Percentiles rank a stretch among this genome's conserved stretches.
These are phyloP conservation scores for Knipowitschia caucasica DNA, from an alignment of 2,797 vertebrate genomes.

Conservation along the genomic window DNA sequence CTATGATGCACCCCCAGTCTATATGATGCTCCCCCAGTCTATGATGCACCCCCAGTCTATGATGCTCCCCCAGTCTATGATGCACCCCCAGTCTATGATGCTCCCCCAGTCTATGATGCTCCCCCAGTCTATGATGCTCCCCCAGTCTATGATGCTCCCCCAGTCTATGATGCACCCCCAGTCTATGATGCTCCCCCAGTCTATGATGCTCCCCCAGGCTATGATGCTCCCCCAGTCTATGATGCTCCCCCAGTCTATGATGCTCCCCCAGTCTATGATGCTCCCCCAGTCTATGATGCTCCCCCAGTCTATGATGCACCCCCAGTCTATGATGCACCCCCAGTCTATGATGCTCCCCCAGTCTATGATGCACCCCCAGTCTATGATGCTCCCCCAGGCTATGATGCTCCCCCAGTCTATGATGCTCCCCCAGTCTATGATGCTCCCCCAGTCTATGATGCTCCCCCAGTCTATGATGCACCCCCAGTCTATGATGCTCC, in stretches of 20 bases:
- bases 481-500: slow-evolving; percentile 44
- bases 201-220: slow-evolving; percentile 22
- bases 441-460: slow-evolving; percentile 24
- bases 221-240: slow-evolving; percentile 18
- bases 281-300: slow-evolving; percentile 30
- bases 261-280: slow-evolving; percentile 24
- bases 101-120: slow-evolving; percentile 30
- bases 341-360: slow-evolving; percentile 22
- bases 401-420: slow-evolving; percentile 27
- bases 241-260: slow-evolving; percentile 27
- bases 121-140: slow-evolving; percentile 44
- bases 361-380: slow-evolving; percentile 23
- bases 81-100: slow-evolving; percentile 24
- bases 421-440: slow-evolving; percentile 27
- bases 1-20: slow-evolving; percentile 23
- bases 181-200: slow-evolving; percentile 23
- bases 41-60: slow-evolving; percentile 18
- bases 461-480: slow-evolving; percentile 31
- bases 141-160: slow-evolving; percentile 23
- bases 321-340: slow-evolving; percentile 23
- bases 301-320: slow-evolving; percentile 44
- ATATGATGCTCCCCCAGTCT: slow-evolving; percentile 27
- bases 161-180: slow-evolving; percentile 22
- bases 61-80: slow-evolving; percentile 27
- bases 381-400: too few species aligned